Evolutionary conservation across 2,797 vertebrate species (phyloP), one percentile per base, ranked within the genome.

Genomic region (Enteromius thamalakanensis): DNA sequence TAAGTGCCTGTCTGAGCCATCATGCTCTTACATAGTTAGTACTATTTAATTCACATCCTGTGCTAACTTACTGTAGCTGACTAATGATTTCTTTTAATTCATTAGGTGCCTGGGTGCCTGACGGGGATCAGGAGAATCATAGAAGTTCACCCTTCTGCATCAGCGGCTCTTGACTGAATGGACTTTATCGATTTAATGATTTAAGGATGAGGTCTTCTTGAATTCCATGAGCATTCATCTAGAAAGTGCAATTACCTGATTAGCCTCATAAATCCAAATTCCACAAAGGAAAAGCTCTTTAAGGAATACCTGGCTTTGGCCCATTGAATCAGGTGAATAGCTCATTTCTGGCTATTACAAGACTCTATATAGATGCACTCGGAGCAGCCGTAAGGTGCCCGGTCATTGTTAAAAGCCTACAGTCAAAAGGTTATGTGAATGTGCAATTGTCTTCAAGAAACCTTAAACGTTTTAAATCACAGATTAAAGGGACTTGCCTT

Each of bases 181-280:
- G 79, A 67, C 37, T 81, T 71, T 60, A 87, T 86, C 49, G 82
- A 84, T 87, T 87, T 82, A 74, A 77, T 58, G 80, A 80, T 79
- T 80, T 84, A 80, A 60, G 68, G 60, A 42, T 49, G 75, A 77
- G 68, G 29, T 53, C 49, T 47, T 83, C 58, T 80, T 32, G 55
- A 60, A 80, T 77, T 75, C 79, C 72, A 75, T 37, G 60, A 71
- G 64, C 80, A 69, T 68, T 82, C 76, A 82, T 34, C 68, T 70
- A 85, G 76, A 82, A 86, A 80, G 64, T 55, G 71, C 79, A 87
- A 87, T 87, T 86, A 85, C 80, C 67, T 82, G 71, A 86, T 84
- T 80, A 80, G 68, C 80, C 68, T 70, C 70, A 79, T 72, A 67
- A 81, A 68, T 87, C 83, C 67, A 81, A 76, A 72, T 76, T 86